Conservation (phyloP, 2,797 vertebrate species). For the Novumbra hubbsi region DNA sequence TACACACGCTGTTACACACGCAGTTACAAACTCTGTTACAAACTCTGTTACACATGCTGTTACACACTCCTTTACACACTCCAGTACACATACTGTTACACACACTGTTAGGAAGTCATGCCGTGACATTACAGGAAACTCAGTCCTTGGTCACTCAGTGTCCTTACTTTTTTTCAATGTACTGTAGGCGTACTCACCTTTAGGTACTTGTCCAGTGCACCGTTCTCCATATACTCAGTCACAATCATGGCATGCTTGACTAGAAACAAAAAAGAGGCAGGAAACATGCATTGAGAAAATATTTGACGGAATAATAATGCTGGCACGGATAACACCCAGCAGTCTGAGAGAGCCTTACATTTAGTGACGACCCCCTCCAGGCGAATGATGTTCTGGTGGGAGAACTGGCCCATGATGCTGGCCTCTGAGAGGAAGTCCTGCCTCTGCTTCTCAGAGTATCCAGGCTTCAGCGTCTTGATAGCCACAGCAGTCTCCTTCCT, state of each 20-base stretch:
- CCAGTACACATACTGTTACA: no score
- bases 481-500: conserved; percentile 89
- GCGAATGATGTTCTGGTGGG: conserved; percentile 95
- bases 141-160: not conserved
- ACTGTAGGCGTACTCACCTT: conserved; percentile 69
- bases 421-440: conserved; percentile 95
- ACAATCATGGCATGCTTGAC: conserved; percentile 97
- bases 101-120: not conserved
- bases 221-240: conserved; percentile 97
- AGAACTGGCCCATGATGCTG: conserved; percentile 97
- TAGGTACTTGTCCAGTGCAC: conserved; percentile 91
- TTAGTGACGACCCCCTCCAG: conserved; percentile 95
- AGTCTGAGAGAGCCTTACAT: conserved; percentile 69
- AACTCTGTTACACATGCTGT: no score
- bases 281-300: not conserved
- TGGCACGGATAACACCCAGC: not conserved
- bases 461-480: conserved; percentile 92
- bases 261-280: conserved; percentile 50
- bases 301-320: not conserved
- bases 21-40: no score
- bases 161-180: not conserved
- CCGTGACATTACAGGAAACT: not conserved
- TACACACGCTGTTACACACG: no score
- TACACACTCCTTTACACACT: no score
- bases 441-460: conserved; percentile 94